A percentile compares a stretch with the other conserved stretches of the same genome.
Evolutionary conservation across 2,888 invertebrate genomes (phyloP).

Genomic region (Hirtodrosophila trivittata): DNA sequence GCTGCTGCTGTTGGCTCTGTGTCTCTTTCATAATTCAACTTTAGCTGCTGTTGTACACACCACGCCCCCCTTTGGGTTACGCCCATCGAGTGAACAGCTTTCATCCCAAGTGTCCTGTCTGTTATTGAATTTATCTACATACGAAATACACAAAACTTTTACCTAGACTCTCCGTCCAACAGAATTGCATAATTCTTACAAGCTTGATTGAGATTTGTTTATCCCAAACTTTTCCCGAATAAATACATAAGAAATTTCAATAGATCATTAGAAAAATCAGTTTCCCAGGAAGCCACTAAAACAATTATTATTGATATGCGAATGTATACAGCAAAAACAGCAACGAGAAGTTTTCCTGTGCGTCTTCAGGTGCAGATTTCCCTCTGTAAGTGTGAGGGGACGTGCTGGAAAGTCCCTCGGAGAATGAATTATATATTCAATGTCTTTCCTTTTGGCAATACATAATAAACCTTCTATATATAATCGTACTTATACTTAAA

Average conservation of each 20-base stretch:
- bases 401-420: too few species aligned
- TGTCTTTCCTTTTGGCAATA: too few species aligned
- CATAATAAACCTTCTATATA: too few species aligned
- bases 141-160: conserved; percentile 33
- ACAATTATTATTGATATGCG: too few species aligned
- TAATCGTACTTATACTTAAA: too few species aligned
- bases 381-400: too few species aligned
- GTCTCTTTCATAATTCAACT: conserved; percentile 67
- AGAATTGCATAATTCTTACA: conserved; percentile 33
- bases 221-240: conserved; percentile 1
- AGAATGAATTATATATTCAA: too few species aligned
- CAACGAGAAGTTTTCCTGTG: too few species aligned
- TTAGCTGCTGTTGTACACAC: conserved; percentile 48
- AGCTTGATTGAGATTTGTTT: conserved; percentile 46
- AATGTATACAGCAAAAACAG: too few species aligned
- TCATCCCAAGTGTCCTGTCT: background rate
- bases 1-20: conserved; percentile 35
- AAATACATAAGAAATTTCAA: conserved; percentile 18
- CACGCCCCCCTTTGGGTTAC: conserved; percentile 47
- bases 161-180: conserved; percentile 18
- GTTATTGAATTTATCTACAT: conserved; percentile 1
- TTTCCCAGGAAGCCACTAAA: too few species aligned
- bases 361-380: too few species aligned
- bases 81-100: conserved; percentile 5
- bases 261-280: conserved; percentile 13